phyloP scores from a whole-genome alignment of 2,113 vertebrate genomes.

The Rutilus rutilus region DNA sequence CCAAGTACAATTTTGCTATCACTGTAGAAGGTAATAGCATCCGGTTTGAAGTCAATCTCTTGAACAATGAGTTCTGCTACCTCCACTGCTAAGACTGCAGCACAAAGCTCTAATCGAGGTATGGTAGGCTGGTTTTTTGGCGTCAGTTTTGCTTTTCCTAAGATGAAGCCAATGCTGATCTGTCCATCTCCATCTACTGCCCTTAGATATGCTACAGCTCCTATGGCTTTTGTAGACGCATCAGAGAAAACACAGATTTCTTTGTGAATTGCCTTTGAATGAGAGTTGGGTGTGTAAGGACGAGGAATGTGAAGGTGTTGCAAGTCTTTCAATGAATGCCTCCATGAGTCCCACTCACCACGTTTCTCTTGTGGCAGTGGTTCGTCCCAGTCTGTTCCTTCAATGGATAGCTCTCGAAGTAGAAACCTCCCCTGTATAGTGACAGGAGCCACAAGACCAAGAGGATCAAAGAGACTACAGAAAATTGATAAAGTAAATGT shows the following conservation, averaged over 20 bases:
- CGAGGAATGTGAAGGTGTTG: conserved; percentile 24
- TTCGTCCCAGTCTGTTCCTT: background rate
- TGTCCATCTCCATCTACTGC: background rate
- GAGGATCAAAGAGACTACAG: conserved; percentile 21
- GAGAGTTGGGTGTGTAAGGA: conserved; percentile 11
- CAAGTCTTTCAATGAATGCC: conserved; percentile 31
- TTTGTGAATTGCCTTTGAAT: conserved; percentile 6
- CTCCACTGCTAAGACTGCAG: conserved; percentile 4
- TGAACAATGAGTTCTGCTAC: conserved; percentile 4
- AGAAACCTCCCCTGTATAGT: conserved; percentile 48
- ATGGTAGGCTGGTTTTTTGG: background rate
- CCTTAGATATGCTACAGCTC: conserved; percentile 12
- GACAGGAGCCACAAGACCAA: conserved; percentile 34
- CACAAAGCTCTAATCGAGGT: conserved; percentile 5
- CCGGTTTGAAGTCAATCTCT: background rate
- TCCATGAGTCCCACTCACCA: conserved; percentile 7
- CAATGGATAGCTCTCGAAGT: conserved; percentile 17
- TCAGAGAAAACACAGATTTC: conserved; percentile 41
- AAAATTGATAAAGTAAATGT: too few relatives aligned
- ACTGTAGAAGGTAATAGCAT: background rate
- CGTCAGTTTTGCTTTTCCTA: background rate
- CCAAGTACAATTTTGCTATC: background rate
- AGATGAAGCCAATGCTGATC: background rate
- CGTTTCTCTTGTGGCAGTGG: conserved; percentile 15
- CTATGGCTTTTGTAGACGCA: conserved; percentile 35